Conservation (phyloP, 2,113 vertebrate genomes). For the Crocuta crocuta region DNA sequence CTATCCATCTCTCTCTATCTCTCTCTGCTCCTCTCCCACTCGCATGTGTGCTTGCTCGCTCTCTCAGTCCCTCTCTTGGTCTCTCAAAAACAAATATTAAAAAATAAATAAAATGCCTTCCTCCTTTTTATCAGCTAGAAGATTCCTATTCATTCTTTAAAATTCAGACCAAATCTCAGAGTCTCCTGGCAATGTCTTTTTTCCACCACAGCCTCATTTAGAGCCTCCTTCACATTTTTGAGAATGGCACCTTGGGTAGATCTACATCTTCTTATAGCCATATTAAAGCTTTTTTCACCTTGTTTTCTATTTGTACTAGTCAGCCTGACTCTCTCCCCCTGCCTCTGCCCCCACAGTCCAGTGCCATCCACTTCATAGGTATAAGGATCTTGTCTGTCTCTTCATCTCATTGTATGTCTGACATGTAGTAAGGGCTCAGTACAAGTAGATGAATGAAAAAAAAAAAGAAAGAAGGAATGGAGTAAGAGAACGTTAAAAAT, state of each 20-base stretch:
- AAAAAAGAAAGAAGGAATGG: background rate
- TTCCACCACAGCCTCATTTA: background rate
- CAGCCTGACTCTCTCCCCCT: background rate
- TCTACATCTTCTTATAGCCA: background rate
- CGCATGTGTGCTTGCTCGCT: no score
- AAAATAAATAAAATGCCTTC: background rate
- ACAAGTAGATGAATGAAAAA: background rate
- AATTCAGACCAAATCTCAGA: background rate
- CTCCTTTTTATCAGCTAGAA: background rate
- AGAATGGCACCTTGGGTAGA: background rate
- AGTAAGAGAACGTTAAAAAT: background rate
- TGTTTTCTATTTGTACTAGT: background rate
- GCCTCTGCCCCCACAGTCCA: background rate
- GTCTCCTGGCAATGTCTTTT: background rate
- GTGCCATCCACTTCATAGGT: background rate
- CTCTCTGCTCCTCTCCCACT: no score
- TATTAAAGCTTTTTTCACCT: background rate
- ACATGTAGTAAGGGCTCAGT: background rate
- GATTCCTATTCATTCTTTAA: background rate
- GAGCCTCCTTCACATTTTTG: accelerated
- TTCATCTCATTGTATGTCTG: background rate
- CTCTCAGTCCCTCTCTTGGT: no score
- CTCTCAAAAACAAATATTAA: no score
- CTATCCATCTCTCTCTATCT: no score
- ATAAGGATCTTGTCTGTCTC: background rate